Evolutionary conservation across 2,113 vertebrate genomes (phyloP).

Genomic region (Myotis davidii): DNA sequence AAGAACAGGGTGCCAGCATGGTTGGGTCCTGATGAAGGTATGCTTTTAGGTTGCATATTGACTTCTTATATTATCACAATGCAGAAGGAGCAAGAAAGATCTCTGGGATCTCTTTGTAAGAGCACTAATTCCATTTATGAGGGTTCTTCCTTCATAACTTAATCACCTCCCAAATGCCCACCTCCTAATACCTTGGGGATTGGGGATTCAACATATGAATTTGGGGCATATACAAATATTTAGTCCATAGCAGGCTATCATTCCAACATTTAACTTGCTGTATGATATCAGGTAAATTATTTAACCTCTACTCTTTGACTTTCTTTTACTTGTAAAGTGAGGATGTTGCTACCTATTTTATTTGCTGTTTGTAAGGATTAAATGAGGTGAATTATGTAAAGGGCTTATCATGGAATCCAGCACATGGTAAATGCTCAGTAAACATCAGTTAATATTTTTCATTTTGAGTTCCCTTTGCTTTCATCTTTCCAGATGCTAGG

Average conservation of each 20-base stretch:
- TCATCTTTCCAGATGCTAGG: background rate
- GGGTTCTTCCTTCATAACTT: background rate
- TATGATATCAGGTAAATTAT: constrained; percentile 11
- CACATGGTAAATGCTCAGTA: constrained; percentile 26
- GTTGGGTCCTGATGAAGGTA: background rate
- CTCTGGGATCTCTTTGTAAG: background rate
- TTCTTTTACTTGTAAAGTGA: background rate
- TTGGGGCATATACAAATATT: background rate
- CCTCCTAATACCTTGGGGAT: background rate
- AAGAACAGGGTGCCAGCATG: background rate
- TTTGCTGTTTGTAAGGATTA: background rate
- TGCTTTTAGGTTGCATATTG: background rate
- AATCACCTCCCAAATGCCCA: background rate
- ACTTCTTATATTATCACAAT: background rate
- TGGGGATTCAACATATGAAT: background rate
- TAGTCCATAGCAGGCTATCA: background rate
- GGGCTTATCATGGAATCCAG: background rate
- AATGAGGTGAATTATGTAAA: constrained; percentile 24
- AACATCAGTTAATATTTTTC: constrained; percentile 30
- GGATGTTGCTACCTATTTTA: background rate
- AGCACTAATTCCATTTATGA: background rate
- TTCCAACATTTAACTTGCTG: constrained; percentile 8
- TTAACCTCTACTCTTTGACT: background rate
- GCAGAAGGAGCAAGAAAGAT: background rate
- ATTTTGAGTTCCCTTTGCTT: background rate